A percentile compares a stretch with the other conserved stretches of the same genome.
phyloP scores from a whole-genome alignment of 37 sponge, comb jelly and placozoan species.

The Theonella swinhoei region DNA sequence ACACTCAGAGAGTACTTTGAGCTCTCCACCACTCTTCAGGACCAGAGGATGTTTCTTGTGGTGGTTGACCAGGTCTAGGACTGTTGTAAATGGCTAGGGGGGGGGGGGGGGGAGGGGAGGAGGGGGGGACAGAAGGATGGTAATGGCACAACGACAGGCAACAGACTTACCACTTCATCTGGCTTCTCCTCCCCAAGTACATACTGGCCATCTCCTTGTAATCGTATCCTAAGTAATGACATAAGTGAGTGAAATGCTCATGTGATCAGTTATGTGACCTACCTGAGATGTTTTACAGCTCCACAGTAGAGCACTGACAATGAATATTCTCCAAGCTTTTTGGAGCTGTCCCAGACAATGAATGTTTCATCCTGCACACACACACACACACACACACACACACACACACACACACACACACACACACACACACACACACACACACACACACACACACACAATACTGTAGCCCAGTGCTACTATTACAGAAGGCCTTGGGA shows the following conservation, averaged over 20 bases:
- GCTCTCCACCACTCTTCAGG: constrained; percentile 73
- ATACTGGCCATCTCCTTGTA: constrained; percentile 58
- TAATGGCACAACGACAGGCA: too few species aligned
- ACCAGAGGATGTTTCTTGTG: constrained; percentile 64
- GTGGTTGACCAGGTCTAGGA: constrained; percentile 49
- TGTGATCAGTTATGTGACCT: not conserved
- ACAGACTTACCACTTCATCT: constrained; percentile 69
- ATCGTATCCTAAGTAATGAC: constrained; percentile 40
- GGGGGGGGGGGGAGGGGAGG: not conserved
- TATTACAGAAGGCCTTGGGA: too few species aligned
- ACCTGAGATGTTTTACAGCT: constrained; percentile 70
- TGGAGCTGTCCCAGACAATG: constrained; percentile 64
- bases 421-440: too few species aligned
- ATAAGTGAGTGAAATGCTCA: not conserved
- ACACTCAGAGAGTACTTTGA: constrained; percentile 51
- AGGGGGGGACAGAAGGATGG: too few species aligned
- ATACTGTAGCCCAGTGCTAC: too few species aligned
- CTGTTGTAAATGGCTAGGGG: constrained; percentile 61
- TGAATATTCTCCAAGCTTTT: constrained; percentile 59
- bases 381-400: too few species aligned
- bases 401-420: too few species aligned
- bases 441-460: too few species aligned
- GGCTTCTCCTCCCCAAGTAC: constrained; percentile 74
- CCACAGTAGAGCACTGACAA: constrained; percentile 59
- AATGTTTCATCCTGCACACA: constrained; percentile 72